Percentiles rank a stretch among this genome's conserved stretches.
Conservation (phyloP, 2,888 invertebrate genomes). For the Xylophagus ater region DNA sequence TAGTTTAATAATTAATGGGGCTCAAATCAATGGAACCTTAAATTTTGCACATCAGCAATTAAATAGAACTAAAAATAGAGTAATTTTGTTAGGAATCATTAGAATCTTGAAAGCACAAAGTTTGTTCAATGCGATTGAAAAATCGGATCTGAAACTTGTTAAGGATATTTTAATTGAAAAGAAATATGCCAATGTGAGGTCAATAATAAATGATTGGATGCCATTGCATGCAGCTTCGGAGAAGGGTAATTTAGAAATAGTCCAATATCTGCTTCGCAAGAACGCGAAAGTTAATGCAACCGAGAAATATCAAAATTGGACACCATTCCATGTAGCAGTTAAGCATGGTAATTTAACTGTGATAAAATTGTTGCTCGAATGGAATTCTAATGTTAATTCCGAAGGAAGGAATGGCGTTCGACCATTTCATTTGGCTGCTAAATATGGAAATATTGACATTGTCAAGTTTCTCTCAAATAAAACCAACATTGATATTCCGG, state of each 20-base stretch:
- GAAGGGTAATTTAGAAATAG: conserved; percentile 8
- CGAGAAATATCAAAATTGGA: too few relatives aligned
- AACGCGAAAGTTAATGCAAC: conserved; percentile 17
- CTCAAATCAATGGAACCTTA: too few relatives aligned
- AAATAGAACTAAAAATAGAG: too few relatives aligned
- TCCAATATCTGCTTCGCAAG: conserved; percentile 12
- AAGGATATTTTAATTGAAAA: conserved; percentile 16
- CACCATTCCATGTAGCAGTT: conserved; percentile 21
- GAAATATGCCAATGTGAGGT: conserved; percentile 12
- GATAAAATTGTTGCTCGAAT: conserved; percentile 1
- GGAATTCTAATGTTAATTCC: too few relatives aligned
- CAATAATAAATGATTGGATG: conserved; percentile 9
- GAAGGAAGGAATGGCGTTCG: too few relatives aligned
- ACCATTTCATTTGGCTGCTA: too few relatives aligned
- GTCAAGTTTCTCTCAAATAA: conserved; percentile 16
- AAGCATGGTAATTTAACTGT: conserved; percentile 6
- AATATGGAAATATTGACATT: conserved; percentile 13
- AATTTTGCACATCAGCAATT: too few relatives aligned
- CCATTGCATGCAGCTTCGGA: conserved; percentile 16
- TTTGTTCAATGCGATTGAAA: too few relatives aligned
- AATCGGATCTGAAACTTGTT: conserved; percentile 15
- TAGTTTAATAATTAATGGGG: too few relatives aligned
- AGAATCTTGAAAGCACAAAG: too few relatives aligned
- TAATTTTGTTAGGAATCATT: too few relatives aligned
- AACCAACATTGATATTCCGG: conserved; percentile 12